Evolutionary conservation across 2,113 vertebrate species (phyloP).

Genomic region (Brachyistius frenatus): DNA sequence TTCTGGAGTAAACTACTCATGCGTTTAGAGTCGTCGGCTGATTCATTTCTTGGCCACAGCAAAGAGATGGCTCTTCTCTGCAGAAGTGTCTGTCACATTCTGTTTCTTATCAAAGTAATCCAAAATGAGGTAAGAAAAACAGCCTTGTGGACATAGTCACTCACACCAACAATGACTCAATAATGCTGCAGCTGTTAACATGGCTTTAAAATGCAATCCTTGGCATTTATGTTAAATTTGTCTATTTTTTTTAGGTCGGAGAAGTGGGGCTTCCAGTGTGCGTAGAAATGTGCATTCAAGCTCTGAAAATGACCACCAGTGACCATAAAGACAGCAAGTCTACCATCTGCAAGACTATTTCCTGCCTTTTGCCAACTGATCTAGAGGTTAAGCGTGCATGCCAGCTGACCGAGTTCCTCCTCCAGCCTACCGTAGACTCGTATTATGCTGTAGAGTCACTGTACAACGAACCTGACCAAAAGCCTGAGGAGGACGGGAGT

Average conservation of each 20-base stretch:
- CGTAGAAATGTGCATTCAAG: slow-evolving; percentile 97
- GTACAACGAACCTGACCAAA: slow-evolving; percentile 98
- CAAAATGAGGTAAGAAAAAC: slow-evolving; percentile 94
- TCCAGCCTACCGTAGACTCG: slow-evolving; percentile 96
- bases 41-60: slow-evolving; percentile 94
- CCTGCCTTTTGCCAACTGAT: slow-evolving; percentile 96
- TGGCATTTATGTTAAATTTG: slow-evolving; percentile 8
- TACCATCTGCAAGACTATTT: slow-evolving; percentile 99
- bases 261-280: slow-evolving; percentile 96
- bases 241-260: slow-evolving; percentile 85
- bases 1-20: slow-evolving; percentile 99
- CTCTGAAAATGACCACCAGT: slow-evolving; percentile 93
- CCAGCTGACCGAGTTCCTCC: slow-evolving; percentile 97
- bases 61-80: slow-evolving; percentile 95
- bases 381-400: slow-evolving; percentile 98
- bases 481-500: slow-evolving; percentile 96
- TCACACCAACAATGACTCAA: neutral
- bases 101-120: slow-evolving; percentile 99
- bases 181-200: neutral
- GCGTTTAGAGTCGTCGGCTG: slow-evolving; percentile 92
- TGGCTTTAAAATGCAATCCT: neutral
- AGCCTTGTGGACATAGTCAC: neutral
- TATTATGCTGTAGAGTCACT: slow-evolving; percentile 99
- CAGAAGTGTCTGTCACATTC: slow-evolving; percentile 98
- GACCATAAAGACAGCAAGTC: slow-evolving; percentile 93